Evolutionary conservation across 2,113 vertebrate genomes (phyloP).

Genomic region (Chamaea fasciata): DNA sequence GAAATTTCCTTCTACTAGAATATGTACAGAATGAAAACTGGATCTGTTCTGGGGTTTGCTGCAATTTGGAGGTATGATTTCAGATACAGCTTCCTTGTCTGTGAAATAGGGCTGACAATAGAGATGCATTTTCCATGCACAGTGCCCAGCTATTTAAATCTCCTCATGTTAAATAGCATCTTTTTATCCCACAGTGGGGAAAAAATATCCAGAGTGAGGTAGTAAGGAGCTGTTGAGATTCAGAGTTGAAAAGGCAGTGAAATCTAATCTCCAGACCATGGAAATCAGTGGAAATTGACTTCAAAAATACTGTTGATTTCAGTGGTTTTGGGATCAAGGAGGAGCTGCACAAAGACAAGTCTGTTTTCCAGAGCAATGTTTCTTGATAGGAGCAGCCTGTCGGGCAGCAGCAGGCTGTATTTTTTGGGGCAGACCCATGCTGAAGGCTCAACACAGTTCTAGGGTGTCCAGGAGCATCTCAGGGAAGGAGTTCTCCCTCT

Average conservation of each 20-base stretch:
- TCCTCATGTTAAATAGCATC: background rate
- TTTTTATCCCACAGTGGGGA: background rate
- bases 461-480: background rate
- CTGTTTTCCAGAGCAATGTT: background rate
- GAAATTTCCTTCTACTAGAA: background rate
- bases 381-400: background rate
- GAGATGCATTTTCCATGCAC: background rate
- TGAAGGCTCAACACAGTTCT: background rate
- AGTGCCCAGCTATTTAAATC: background rate
- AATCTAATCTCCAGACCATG: background rate
- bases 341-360: background rate
- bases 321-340: background rate
- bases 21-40: background rate
- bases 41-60: background rate
- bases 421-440: background rate
- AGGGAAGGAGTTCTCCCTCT: background rate
- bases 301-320: constrained; percentile 8
- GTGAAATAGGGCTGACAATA: background rate
- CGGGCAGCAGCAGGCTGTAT: background rate
- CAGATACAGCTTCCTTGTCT: background rate
- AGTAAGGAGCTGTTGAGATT: background rate
- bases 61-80: background rate
- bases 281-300: background rate
- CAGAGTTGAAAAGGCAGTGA: background rate
- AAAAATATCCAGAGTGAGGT: background rate